A percentile compares a stretch with the other conserved stretches of the same genome.
Evolutionary conservation across 1,140 invertebrate genomes (phyloP).

Genomic region (Philopotamus ludificatus): DNA sequence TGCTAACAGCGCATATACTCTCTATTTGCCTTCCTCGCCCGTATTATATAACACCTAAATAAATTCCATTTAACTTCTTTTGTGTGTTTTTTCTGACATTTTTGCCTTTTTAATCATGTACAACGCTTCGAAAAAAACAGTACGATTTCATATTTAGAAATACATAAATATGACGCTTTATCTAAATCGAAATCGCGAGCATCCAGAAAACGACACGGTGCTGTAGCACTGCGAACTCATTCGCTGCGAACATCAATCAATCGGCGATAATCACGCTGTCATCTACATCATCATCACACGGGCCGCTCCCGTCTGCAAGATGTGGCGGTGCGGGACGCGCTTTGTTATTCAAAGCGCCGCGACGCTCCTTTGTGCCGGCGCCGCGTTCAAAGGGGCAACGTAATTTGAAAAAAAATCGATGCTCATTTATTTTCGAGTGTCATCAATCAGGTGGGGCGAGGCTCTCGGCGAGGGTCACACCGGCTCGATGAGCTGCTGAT

Average conservation of each 20-base stretch:
- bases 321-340: neutral
- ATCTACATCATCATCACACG: neutral
- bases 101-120: too few relatives aligned
- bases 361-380: slow-evolving; percentile 14
- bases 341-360: slow-evolving; percentile 26
- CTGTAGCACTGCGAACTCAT: neutral
- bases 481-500: neutral
- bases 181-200: too few relatives aligned
- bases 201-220: too few relatives aligned
- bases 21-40: too few relatives aligned
- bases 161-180: too few relatives aligned
- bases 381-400: slow-evolving; percentile 14
- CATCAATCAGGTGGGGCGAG: slow-evolving; percentile 17
- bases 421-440: slow-evolving; percentile 28
- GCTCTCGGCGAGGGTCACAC: too few relatives aligned
- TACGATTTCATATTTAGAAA: too few relatives aligned
- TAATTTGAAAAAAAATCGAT: slow-evolving; percentile 27
- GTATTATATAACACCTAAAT: too few relatives aligned
- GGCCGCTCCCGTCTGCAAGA: slow-evolving; percentile 11
- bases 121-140: too few relatives aligned
- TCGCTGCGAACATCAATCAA: slow-evolving; percentile 20
- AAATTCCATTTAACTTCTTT: too few relatives aligned
- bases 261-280: slow-evolving; percentile 26
- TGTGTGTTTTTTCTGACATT: too few relatives aligned
- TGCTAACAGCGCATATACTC: too few relatives aligned